phyloP scores from a whole-genome alignment of 2,888 invertebrate genomes.

The Acanthosoma haemorrhoidale region DNA sequence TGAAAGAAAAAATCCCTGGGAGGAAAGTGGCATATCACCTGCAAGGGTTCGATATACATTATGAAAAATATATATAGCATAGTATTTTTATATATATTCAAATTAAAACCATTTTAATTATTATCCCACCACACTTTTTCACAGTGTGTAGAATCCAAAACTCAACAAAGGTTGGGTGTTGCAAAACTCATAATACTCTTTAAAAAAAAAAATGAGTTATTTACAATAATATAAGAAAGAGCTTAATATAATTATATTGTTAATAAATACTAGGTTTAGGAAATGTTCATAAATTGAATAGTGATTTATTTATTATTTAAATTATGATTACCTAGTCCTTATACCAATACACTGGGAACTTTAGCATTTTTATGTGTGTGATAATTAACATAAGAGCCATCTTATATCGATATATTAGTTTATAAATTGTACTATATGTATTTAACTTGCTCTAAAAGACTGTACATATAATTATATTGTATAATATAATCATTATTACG shows the following conservation, averaged over 20 bases:
- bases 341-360: background rate
- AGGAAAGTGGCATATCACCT: too few relatives aligned
- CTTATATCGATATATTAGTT: background rate
- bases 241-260: background rate
- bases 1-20: too few relatives aligned
- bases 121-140: too few relatives aligned
- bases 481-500: background rate
- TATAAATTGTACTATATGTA: background rate
- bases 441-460: slow-evolving; percentile 2
- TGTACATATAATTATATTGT: slow-evolving; percentile 7
- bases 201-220: background rate
- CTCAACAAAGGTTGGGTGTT: too few relatives aligned
- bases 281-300: background rate
- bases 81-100: too few relatives aligned
- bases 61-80: too few relatives aligned
- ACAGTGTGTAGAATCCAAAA: too few relatives aligned
- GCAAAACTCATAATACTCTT: background rate
- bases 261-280: background rate
- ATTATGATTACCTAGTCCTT: background rate
- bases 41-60: too few relatives aligned
- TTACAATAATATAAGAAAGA: background rate
- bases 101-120: too few relatives aligned
- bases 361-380: background rate
- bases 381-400: background rate
- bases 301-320: background rate